Evolutionary conservation across 2,113 vertebrate genomes (phyloP).

Genomic region (Lathamus discolor): DNA sequence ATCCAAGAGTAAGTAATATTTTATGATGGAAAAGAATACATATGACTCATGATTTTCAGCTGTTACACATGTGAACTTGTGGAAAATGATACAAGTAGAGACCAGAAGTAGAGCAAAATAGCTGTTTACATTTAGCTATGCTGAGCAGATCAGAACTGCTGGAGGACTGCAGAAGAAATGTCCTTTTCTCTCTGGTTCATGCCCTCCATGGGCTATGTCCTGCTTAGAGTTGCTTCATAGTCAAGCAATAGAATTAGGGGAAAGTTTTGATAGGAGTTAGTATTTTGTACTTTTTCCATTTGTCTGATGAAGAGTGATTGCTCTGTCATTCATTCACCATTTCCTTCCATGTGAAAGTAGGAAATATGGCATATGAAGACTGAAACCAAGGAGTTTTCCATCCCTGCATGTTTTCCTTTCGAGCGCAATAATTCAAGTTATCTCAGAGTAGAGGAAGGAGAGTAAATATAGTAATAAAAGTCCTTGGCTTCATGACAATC

Average conservation of each 20-base stretch:
- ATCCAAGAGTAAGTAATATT: not conserved
- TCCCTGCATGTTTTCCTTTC: not conserved
- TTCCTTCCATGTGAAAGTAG: slow-evolving; percentile 22
- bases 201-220: not conserved
- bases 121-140: not conserved
- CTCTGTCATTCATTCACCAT: not conserved
- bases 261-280: not conserved
- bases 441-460: not conserved
- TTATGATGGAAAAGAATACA: slow-evolving; percentile 17
- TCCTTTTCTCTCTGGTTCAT: not conserved
- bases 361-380: not conserved
- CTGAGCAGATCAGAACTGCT: not conserved
- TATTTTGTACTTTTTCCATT: not conserved
- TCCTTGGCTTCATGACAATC: not conserved
- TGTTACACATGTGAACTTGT: slow-evolving; percentile 3
- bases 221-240: not conserved
- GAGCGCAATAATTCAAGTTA: not conserved
- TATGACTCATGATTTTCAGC: slow-evolving; percentile 21
- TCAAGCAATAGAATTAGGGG: not conserved
- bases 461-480: not conserved
- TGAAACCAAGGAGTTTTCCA: slow-evolving; percentile 5
- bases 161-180: not conserved
- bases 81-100: slow-evolving; percentile 29
- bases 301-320: not conserved
- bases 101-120: not conserved